A percentile compares a stretch with the other conserved stretches of the same genome.
Evolutionary conservation across 2,113 vertebrate species (phyloP).

Genomic region (Stegastes partitus): DNA sequence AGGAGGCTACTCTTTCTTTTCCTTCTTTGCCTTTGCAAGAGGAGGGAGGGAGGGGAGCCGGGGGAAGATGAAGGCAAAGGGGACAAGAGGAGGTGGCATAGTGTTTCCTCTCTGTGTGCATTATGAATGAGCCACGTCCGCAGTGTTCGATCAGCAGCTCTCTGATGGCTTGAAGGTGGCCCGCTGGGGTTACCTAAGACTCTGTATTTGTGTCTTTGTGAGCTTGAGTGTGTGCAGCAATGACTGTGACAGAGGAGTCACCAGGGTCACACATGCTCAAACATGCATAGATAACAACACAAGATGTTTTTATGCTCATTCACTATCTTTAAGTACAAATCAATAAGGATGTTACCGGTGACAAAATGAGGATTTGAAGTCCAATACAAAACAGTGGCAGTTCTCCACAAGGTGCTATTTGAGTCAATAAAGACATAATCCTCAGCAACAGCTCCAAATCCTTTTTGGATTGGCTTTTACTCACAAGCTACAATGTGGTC

Average conservation of each 20-base stretch:
- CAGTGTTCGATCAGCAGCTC: conserved; percentile 45
- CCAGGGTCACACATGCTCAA: neutral
- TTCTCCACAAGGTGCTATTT: too few species aligned
- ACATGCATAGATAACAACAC: too few species aligned
- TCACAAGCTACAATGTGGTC: too few species aligned
- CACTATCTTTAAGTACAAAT: too few species aligned
- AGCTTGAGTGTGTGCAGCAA: conserved; percentile 11
- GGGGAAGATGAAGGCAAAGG: conserved; percentile 16
- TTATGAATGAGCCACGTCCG: conserved; percentile 74
- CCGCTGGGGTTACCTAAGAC: conserved; percentile 49
- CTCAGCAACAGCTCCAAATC: too few species aligned
- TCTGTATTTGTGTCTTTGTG: conserved; percentile 30
- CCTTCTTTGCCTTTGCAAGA: neutral
- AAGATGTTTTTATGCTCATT: too few species aligned
- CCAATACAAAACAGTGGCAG: too few species aligned
- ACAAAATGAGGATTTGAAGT: too few species aligned
- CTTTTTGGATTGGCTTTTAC: too few species aligned
- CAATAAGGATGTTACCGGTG: too few species aligned
- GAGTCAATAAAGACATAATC: too few species aligned
- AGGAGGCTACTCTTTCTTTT: conserved; percentile 21
- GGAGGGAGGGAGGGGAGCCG: neutral
- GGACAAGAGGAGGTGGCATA: conserved; percentile 53
- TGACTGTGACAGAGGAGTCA: conserved; percentile 18
- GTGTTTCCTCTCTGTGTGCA: conserved; percentile 68
- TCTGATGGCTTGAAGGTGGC: conserved; percentile 47